These are phyloP conservation scores for Empis stercorea DNA, from an alignment of 2,888 invertebrate genomes.

Conservation along the genomic window DNA sequence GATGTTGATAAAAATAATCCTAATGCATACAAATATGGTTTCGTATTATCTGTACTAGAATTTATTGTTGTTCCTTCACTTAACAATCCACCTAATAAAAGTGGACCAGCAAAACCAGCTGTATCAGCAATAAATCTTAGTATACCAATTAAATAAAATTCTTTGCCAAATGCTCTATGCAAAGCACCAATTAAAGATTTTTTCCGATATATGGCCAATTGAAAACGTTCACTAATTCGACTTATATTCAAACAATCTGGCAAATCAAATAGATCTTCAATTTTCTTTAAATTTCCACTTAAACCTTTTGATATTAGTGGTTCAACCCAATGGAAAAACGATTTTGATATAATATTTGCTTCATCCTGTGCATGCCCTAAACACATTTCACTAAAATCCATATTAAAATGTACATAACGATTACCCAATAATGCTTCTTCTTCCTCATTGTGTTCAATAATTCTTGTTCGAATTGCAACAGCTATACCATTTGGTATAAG, in stretches of 20 bases:
- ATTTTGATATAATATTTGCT: slow-evolving; percentile 51
- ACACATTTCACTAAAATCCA: slow-evolving; percentile 49
- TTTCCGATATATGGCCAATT: slow-evolving; percentile 30
- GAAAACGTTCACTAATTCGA: slow-evolving; percentile 27
- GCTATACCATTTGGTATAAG: slow-evolving; percentile 47
- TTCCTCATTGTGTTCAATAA: slow-evolving; percentile 35
- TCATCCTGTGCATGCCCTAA: slow-evolving; percentile 76
- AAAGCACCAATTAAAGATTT: slow-evolving; percentile 51
- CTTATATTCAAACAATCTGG: slow-evolving; percentile 37
- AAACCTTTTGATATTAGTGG: slow-evolving; percentile 72
- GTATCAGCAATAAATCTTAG: slow-evolving; percentile 72
- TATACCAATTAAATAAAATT: slow-evolving; percentile 75
- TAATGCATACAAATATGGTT: slow-evolving; percentile 49
- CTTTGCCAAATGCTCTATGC: slow-evolving; percentile 61
- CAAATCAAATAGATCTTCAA: slow-evolving; percentile 75
- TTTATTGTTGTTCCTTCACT: slow-evolving; percentile 50
- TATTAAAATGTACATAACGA: slow-evolving; percentile 50
- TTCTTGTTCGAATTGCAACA: slow-evolving; percentile 37
- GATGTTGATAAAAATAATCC: slow-evolving; percentile 53
- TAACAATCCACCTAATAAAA: slow-evolving; percentile 72
- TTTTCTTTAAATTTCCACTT: slow-evolving; percentile 51
- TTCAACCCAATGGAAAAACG: slow-evolving; percentile 81
- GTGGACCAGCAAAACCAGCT: slow-evolving; percentile 77
- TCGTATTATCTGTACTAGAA: slow-evolving; percentile 49
- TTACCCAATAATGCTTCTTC: slow-evolving; percentile 44